These are phyloP conservation scores for Platycercus adscitus DNA, from an alignment of 2,113 vertebrate species.

Conservation along the genomic window DNA sequence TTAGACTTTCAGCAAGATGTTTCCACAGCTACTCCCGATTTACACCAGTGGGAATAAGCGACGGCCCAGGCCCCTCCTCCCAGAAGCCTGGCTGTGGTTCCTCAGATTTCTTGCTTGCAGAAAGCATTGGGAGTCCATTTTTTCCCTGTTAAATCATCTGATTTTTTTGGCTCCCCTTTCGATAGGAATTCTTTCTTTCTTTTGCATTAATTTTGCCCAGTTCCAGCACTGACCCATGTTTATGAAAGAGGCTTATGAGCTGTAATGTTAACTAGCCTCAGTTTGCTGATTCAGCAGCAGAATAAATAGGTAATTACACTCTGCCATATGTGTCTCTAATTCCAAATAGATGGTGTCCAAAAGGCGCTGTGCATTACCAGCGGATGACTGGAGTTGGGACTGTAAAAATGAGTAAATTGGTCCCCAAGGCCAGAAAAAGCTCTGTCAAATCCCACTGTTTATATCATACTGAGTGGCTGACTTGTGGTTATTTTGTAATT, in stretches of 20 bases:
- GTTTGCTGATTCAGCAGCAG: constrained; percentile 73
- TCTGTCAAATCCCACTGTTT: constrained; percentile 76
- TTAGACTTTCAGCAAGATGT: constrained; percentile 41
- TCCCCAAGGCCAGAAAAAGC: constrained; percentile 74
- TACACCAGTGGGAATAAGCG: background rate
- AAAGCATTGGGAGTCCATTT: constrained; percentile 50
- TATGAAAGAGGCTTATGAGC: constrained; percentile 56
- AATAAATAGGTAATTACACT: constrained; percentile 74
- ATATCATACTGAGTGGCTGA: constrained; percentile 73
- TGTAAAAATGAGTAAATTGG: constrained; percentile 78
- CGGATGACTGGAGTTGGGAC: constrained; percentile 67
- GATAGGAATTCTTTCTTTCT: constrained; percentile 47
- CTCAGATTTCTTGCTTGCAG: constrained; percentile 38
- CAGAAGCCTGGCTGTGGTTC: constrained; percentile 32
- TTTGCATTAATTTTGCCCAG: constrained; percentile 56
- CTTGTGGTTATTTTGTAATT: constrained; percentile 78
- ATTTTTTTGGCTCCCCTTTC: constrained; percentile 53
- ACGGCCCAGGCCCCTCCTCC: constrained; percentile 33
- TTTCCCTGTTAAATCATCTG: constrained; percentile 66
- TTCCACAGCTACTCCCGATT: constrained; percentile 48
- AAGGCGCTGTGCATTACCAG: constrained; percentile 69
- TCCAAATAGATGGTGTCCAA: constrained; percentile 68
- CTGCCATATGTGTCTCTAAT: constrained; percentile 74
- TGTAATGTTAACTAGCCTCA: constrained; percentile 55
- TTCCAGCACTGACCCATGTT: constrained; percentile 52